Conservation (phyloP, 2,888 invertebrate genomes). For the Cephus spinipes region DNA sequence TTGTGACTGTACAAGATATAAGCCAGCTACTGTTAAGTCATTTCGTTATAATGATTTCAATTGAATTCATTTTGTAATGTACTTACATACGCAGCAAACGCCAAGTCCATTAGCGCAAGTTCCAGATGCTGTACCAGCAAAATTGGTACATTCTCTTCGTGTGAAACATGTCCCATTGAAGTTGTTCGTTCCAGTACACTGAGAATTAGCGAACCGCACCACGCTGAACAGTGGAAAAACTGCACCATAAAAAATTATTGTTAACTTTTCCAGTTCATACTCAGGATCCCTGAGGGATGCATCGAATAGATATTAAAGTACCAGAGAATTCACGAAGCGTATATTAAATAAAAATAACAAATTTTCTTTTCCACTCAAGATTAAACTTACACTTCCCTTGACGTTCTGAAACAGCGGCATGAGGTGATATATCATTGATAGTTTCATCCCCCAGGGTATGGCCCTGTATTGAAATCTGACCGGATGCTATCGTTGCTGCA, state of each 20-base stretch:
- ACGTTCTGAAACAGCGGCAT: slow-evolving; percentile 26
- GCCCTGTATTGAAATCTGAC: slow-evolving; percentile 38
- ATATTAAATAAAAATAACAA: neutral
- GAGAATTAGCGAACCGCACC: slow-evolving; percentile 81
- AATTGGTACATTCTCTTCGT: slow-evolving; percentile 78
- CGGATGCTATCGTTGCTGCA: slow-evolving; percentile 36
- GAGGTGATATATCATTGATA: slow-evolving; percentile 17
- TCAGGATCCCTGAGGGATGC: slow-evolving; percentile 41
- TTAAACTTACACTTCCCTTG: slow-evolving; percentile 54
- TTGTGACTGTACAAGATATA: slow-evolving; percentile 71
- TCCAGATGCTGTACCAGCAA: slow-evolving; percentile 80
- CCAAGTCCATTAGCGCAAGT: slow-evolving; percentile 81
- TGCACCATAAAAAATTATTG: slow-evolving; percentile 46
- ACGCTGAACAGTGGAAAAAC: slow-evolving; percentile 80
- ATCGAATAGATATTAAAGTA: neutral
- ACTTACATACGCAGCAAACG: slow-evolving; percentile 86
- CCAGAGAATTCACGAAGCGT: neutral
- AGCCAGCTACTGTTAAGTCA: neutral
- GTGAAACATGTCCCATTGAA: slow-evolving; percentile 83
- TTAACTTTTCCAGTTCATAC: neutral
- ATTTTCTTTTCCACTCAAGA: neutral
- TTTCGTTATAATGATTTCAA: slow-evolving; percentile 4
- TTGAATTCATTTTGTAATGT: neutral
- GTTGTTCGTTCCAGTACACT: slow-evolving; percentile 75
- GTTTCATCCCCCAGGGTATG: slow-evolving; percentile 42